Percentiles rank a stretch among this genome's conserved stretches.
Conservation (phyloP, 2,797 vertebrate species). For the Hypotaenidia philippensis region DNA sequence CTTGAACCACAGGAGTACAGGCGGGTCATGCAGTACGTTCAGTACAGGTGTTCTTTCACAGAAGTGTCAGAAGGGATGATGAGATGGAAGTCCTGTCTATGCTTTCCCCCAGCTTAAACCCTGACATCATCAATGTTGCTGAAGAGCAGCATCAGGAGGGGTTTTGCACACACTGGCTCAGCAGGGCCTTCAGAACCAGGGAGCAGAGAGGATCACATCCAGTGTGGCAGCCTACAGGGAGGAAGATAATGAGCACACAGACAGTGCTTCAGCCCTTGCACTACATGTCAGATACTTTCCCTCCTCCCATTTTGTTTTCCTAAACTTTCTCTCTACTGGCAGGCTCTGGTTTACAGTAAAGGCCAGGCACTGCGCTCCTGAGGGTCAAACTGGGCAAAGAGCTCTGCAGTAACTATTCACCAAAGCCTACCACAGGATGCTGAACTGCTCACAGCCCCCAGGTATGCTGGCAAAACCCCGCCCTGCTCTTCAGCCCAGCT, state of each 20-base stretch:
- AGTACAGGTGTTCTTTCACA: background rate
- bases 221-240: background rate
- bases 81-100: background rate
- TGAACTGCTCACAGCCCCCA: background rate
- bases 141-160: background rate
- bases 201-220: rapidly evolving
- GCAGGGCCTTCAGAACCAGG: background rate
- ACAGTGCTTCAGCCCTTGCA: background rate
- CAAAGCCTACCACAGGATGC: background rate
- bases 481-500: background rate
- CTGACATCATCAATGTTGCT: background rate
- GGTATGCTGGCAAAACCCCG: background rate
- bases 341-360: background rate
- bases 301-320: background rate
- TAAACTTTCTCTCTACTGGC: background rate
- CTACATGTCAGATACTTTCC: background rate
- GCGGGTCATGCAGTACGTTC: too few relatives aligned
- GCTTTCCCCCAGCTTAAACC: background rate
- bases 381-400: background rate
- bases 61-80: background rate
- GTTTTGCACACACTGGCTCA: background rate
- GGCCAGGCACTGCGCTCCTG: background rate
- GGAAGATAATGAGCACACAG: background rate
- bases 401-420: background rate
- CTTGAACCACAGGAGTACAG: background rate